Percentiles rank a stretch among this genome's conserved stretches.
phyloP scores from a whole-genome alignment of 2,797 vertebrate genomes.

The Ispidina lecontei region DNA sequence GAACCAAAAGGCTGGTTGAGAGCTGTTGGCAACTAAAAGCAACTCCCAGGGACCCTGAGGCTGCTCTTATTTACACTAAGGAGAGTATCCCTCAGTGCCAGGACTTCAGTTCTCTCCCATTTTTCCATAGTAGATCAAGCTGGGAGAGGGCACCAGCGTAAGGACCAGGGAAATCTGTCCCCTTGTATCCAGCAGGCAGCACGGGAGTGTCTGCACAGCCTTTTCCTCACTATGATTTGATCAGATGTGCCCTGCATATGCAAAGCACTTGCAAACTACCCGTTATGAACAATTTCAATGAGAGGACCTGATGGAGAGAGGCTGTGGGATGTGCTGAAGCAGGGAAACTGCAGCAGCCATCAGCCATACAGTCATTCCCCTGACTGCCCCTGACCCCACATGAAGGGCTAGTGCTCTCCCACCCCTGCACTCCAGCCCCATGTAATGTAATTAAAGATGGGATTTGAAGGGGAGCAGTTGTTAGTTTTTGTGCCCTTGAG shows the following conservation, averaged over 20 bases:
- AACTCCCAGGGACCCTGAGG: neutral
- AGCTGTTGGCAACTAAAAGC: neutral
- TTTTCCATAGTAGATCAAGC: neutral
- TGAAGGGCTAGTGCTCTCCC: neutral
- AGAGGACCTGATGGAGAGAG: neutral
- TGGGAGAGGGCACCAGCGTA: neutral
- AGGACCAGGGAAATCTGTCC: neutral
- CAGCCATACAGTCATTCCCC: neutral
- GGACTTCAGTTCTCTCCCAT: neutral
- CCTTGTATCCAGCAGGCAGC: neutral
- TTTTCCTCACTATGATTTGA: neutral
- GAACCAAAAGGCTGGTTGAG: neutral
- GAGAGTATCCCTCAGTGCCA: neutral
- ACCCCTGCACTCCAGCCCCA: neutral
- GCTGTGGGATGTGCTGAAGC: fast-evolving
- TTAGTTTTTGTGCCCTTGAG: fast-evolving
- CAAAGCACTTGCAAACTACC: neutral
- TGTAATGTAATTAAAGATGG: neutral
- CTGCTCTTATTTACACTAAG: neutral
- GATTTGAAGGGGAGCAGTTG: neutral
- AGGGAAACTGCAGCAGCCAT: neutral
- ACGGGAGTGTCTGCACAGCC: neutral
- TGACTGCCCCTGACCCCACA: neutral
- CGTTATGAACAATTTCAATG: neutral
- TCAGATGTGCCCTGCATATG: neutral